Conservation (phyloP, 2,113 vertebrate genomes). For the Felis chaus region DNA sequence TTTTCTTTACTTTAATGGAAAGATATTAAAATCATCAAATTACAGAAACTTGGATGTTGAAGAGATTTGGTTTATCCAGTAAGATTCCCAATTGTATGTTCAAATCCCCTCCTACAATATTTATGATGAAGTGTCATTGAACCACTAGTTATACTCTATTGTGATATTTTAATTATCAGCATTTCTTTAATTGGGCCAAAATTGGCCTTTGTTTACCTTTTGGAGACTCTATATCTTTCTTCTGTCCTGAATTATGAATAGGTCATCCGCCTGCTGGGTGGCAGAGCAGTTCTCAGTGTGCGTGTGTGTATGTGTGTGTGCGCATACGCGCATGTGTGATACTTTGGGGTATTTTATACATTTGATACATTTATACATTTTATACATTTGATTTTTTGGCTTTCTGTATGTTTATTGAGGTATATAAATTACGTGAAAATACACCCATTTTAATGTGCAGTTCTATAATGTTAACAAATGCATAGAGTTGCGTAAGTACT, state of each 20-base stretch:
- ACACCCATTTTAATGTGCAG: neutral
- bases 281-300: neutral
- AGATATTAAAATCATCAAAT: neutral
- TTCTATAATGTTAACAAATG: neutral
- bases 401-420: neutral
- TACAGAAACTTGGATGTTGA: neutral
- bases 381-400: neutral
- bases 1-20: neutral
- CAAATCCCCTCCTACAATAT: neutral
- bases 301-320: neutral
- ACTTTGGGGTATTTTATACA: neutral
- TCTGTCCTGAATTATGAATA: neutral
- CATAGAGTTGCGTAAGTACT: neutral
- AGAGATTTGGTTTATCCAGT: neutral
- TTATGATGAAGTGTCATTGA: neutral
- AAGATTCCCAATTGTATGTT: neutral
- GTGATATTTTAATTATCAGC: neutral
- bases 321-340: neutral
- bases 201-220: neutral
- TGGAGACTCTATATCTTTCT: neutral
- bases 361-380: neutral
- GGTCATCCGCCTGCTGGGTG: neutral
- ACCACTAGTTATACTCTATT: neutral
- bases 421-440: neutral
- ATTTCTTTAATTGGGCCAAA: neutral